Base-by-base conservation (phyloP, 2,888 invertebrate genomes). In the Pseudococcus jackbeardsleyi region DNA sequence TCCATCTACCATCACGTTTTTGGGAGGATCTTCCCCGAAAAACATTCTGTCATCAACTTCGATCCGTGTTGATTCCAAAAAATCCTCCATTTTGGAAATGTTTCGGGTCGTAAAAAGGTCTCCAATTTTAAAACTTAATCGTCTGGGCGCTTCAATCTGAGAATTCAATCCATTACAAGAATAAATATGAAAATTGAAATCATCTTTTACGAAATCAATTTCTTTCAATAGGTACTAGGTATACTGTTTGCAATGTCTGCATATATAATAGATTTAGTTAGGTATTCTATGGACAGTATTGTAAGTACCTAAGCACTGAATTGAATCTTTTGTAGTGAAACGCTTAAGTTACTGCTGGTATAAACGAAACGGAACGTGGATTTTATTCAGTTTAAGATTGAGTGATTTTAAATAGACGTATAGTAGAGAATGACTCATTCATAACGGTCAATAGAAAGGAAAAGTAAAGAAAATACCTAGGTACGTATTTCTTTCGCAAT, bases 391-490 rank as follows among this genome's bases (percentile, higher is more conserved):
- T 59, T 59, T 59, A 59, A 17, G 4, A 59, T 9, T 77, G 39
- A 39, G 17, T 77, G 33, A 39, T 77, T 77, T 77, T 39, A 15
- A 77, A 39, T 39, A 77, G 17, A 22, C 77, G 12, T 17, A 17
- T 8, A 77, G 6, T 15, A 39, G 6, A 15, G 33, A 77, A 77
- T 42, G 39, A 17, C 77, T 77, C 33, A 17, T 77, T 77, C 33
- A 17, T 77, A 77, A 77, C 33, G 39, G 77, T 42, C 33, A 77
- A 77, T 39, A 77, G 77, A 77, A 77, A 77, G 77, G 77, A 77
- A 77, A 77, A 77, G 77, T 77, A 77, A 77, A 39, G 39, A 77
- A 77, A 72, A 4, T 26, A n/a, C n/a, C n/a, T n/a, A n/a, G n/a
- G n/a, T n/a, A 72, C 19, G 72, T 3, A 72, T 72, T 72, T 33